Base-by-base conservation (phyloP, 2,113 vertebrate species). In the Trogon surrucura region DNA sequence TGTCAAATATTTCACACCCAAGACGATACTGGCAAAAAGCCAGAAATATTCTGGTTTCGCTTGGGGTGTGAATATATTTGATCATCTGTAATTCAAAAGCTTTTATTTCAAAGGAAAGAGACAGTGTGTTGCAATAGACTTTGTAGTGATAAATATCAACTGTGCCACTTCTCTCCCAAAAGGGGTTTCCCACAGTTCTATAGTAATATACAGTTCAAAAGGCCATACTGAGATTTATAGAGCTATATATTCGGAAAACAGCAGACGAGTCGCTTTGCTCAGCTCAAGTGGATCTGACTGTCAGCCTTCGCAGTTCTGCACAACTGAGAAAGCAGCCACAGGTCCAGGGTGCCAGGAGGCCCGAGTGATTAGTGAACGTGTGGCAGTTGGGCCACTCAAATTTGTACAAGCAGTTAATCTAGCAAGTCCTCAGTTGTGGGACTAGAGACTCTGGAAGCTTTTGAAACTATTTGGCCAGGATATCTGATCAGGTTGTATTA, bases 141-240 rank as follows among this genome's bases (percentile, higher is more conserved):
- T 90, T 66, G 91, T 36, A 91, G 92, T 91, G 93, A 97, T 97
- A 97, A 96, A 96, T 93, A 97, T 95, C 86, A 96, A 41, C 90
- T 69, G 81, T 83, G 86, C 92, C 81, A 92, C 89, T 93, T 96
- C 86, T 79, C 81, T 96, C 94, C 94, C 94, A 92, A 97, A 97
- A 96, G 97, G 93, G 81, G 95, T 96, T 97, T 96, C 95, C 96
- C 96, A 96, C 95, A 96, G 93, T 96, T 92, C 80, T 91, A 26
- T 60, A 51, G 78, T 94, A 61, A 92, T 88, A 88, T 2, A 88
- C 84, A 94, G 95, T 96, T 97, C 94, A 96, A 96, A 93, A 96
- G 96, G 96, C 90, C 86, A 89, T 48, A 19, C 60, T 78, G 88
- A 93, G 79, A 96, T 96, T 95, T 94, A 95, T 87, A 66, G 93